These are phyloP conservation scores for Conistra vaccinii DNA, from an alignment of 2,888 invertebrate genomes.

Conservation along the genomic window DNA sequence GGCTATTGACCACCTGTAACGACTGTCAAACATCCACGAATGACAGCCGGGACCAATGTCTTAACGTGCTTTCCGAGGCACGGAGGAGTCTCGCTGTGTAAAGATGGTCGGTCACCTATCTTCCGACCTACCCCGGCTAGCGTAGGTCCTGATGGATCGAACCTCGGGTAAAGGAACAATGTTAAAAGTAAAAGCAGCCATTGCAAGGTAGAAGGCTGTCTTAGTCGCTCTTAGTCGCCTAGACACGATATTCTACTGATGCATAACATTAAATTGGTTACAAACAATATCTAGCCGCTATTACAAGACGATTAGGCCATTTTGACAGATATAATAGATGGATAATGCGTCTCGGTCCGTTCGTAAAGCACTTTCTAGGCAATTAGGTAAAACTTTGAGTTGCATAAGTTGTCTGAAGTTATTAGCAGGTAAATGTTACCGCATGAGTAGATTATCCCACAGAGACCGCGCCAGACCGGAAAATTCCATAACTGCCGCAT, in stretches of 20 bases:
- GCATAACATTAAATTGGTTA: background rate
- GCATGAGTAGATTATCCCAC: conserved; percentile 17
- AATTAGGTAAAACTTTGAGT: conserved; percentile 46
- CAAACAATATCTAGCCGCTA: background rate
- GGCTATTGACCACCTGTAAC: no score
- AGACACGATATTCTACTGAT: background rate
- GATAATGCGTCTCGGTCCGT: conserved; percentile 17
- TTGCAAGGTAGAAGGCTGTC: background rate
- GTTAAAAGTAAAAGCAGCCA: background rate
- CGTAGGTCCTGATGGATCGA: no score
- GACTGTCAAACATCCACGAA: no score
- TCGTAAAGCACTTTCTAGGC: conserved; percentile 37
- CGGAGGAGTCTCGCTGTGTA: no score
- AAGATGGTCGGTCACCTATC: no score
- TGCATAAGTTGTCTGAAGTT: conserved; percentile 29
- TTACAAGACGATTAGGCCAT: conserved; percentile 6
- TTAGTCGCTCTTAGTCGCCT: background rate
- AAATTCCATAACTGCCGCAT: background rate
- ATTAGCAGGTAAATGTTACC: conserved; percentile 29
- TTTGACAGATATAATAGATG: conserved; percentile 29
- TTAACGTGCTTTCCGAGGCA: no score
- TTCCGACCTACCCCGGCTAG: no score
- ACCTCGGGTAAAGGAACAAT: background rate
- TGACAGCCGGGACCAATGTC: no score
- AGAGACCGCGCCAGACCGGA: background rate